Evolutionary conservation across 2,888 invertebrate genomes (phyloP), one percentile per base, ranked within the genome.

Genomic region (Acleris sparsana): DNA sequence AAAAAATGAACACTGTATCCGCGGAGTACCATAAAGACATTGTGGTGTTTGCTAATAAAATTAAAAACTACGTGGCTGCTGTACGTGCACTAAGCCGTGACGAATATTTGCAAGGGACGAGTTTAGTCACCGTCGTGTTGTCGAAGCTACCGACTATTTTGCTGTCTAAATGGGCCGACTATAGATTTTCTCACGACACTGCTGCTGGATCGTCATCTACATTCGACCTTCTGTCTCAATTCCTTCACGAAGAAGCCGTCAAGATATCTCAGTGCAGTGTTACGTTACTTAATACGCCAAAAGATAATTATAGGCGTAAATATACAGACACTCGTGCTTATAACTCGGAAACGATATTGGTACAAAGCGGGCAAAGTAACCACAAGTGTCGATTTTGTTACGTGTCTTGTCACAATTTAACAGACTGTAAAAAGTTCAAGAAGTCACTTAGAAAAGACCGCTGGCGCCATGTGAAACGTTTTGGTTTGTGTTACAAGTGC

Each of bases 1-100:
- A 70, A 43, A 76, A 69, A 59, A n/a, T 75, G 11, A 63, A 52
- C 13, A 62, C 70, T 5, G 25, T 25, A 25, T 25, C 25, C 25
- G 25, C 25, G 5, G 25, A 25, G 1, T 25, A 25, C 5, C 25
- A 25, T 25, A 25, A 25, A 25, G 25, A 25, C 5, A 25, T 25
- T 1, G 25, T 25, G 5, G 25, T 25, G 25, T 25, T 25, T 25
- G 25, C 25, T 5, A 25, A 25, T 25, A 25, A 25, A 25, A 43
- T 39, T 20, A 43, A 43, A 55, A 55, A 44, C 33, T 33, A 33
- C 33, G 33, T 33, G 3, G 33, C 33, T 3, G 33, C 33, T 11
- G 33, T 33, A 33, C 33, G 33, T 33, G 33, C 33, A 33, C 33
- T 33, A 33, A 33, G 39, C 13, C 20, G 39, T 18, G 58, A 48